These are phyloP conservation scores for Dynastes maya DNA, from an alignment of 2,888 invertebrate species.

Conservation along the genomic window DNA sequence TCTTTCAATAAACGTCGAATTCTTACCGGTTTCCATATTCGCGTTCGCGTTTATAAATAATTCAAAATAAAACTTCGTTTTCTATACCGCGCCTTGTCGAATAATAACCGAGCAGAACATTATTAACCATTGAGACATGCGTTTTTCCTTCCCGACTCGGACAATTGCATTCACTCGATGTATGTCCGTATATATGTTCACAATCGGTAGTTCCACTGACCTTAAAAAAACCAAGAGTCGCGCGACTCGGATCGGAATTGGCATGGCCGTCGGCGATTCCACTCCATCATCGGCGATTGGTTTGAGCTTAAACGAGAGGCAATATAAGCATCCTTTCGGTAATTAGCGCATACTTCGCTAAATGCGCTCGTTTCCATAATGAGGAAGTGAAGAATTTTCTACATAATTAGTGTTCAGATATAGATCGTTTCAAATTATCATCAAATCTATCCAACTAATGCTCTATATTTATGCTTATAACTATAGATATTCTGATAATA, in stretches of 20 bases:
- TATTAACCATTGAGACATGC: constrained; percentile 25
- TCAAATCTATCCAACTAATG: too few species aligned
- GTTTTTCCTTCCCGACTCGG: constrained; percentile 7
- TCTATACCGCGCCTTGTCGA: constrained; percentile 6
- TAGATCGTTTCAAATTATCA: too few species aligned
- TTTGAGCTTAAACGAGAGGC: neutral
- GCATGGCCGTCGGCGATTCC: constrained; percentile 14
- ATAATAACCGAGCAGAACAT: constrained; percentile 4
- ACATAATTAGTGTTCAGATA: too few species aligned
- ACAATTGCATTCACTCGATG: neutral
- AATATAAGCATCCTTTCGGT: neutral
- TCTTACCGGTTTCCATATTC: neutral
- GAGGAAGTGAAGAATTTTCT: neutral
- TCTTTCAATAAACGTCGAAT: neutral
- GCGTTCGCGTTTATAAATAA: constrained; percentile 17
- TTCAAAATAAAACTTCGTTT: constrained; percentile 39
- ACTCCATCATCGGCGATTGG: neutral
- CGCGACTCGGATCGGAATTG: constrained; percentile 29
- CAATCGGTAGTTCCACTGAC: constrained; percentile 40
- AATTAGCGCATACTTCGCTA: constrained; percentile 21
- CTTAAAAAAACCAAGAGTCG: constrained; percentile 37
- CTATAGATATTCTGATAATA: too few species aligned
- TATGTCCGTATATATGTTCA: neutral
- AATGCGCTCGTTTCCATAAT: constrained; percentile 13
- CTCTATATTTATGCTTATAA: too few species aligned